Evolutionary conservation across 1,140 invertebrate species (phyloP), one percentile per base, ranked within the genome.

Genomic region (Pantala flavescens): DNA sequence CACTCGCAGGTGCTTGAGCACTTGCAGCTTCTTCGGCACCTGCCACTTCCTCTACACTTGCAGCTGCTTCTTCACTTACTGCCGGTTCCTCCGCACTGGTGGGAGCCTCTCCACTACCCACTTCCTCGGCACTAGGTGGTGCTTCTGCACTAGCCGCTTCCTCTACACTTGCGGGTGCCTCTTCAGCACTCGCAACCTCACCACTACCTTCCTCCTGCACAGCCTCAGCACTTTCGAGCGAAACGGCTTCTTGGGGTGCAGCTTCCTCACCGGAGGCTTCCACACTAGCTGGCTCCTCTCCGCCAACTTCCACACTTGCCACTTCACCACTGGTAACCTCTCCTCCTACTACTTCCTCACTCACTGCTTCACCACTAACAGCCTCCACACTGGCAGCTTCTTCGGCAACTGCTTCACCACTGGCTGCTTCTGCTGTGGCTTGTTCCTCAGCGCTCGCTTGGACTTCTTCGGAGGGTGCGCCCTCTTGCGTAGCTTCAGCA

Each of bases 271-370:
- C 74, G 14, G 73, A 74, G 23, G n/a, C 73, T 21, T 73, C 75
- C 16, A 75, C 76, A 71, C 71, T 76, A 42, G 75, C 77, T 16
- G 76, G 74, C 21, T 75, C 76, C 74, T 78, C 75, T n/a, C 63
- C 74, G 74, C n/a, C 75, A 23, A 77, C 77, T 71, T 75, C 73
- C 1, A n/a, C 71, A 78, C 78, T 79, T 76, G 79, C 80, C 77
- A 79, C 80, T 78, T 79, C 79, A 42, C n/a, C 72, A 14, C 73
- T 43, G 12, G 5, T 63, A 24, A 74, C 74, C 55, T 55, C 74
- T 76, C 76, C 77, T 63, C 75, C 75, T 23, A 70, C 72, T 12
- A 71, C 72, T 19, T 76, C 76, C 16, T 28, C 75, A 36, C 24
- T 43, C 2, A 72, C 23, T 43, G 71, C 71, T 72, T n/a, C 71